A percentile compares a stretch with the other conserved stretches of the same genome.
phyloP scores from a whole-genome alignment of 2,888 invertebrate species.

The Acanthacorydalis orientalis region DNA sequence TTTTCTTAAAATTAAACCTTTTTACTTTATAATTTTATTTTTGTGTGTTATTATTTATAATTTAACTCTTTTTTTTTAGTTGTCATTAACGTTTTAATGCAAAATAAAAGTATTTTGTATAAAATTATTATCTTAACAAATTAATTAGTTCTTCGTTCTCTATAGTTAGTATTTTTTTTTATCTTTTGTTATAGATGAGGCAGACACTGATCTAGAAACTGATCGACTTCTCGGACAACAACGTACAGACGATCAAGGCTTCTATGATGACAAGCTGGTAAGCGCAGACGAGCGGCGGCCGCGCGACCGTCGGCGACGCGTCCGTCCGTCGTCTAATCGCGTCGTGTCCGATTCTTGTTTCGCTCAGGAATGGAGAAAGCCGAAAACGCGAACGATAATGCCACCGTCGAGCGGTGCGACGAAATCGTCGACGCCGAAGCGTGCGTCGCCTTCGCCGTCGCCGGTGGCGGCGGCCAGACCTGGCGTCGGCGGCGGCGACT shows the following conservation, averaged over 20 bases:
- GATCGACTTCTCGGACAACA: conserved; percentile 89
- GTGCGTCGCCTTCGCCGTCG: conserved; percentile 27
- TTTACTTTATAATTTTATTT: no score
- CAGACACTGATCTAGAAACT: conserved; percentile 96
- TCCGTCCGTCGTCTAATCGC: no score
- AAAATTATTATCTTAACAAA: no score
- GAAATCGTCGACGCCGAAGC: conserved; percentile 33
- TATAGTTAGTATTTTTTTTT: no score
- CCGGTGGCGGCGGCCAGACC: conserved; percentile 13
- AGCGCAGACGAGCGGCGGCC: background rate
- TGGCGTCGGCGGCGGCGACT: conserved; percentile 12
- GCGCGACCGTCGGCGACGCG: no score
- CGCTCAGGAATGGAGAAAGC: conserved; percentile 59
- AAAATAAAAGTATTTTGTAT: no score
- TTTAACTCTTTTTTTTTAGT: no score
- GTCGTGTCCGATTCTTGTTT: background rate
- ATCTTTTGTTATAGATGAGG: conserved; percentile 43
- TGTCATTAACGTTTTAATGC: no score
- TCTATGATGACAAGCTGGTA: conserved; percentile 61
- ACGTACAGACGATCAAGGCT: conserved; percentile 81
- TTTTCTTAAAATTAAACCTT: no score
- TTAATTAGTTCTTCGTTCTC: no score
- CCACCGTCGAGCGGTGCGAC: conserved; percentile 31
- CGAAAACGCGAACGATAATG: conserved; percentile 60
- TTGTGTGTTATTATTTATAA: no score